phyloP scores from a whole-genome alignment of 2,888 invertebrate species.

The Julus scanicus region DNA sequence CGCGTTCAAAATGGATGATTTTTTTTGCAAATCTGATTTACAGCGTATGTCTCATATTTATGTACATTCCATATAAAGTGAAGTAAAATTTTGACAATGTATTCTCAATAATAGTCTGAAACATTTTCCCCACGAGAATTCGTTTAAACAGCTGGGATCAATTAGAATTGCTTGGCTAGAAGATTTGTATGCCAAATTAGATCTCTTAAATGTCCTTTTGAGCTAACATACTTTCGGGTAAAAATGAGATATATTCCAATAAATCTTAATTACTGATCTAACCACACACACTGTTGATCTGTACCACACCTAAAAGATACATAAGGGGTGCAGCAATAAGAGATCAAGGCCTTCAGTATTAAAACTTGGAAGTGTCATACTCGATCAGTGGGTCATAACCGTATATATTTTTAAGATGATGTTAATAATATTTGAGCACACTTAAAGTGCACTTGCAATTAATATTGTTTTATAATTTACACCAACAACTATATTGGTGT shows the following conservation, averaged over 20 bases:
- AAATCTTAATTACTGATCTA: conserved; percentile 7
- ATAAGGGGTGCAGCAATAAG: neutral
- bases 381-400: no score
- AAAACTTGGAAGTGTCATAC: neutral
- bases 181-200: neutral
- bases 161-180: no score
- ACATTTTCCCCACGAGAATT: no score
- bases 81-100: neutral
- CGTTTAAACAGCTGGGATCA: no score
- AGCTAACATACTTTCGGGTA: neutral
- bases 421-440: no score
- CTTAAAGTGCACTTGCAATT: no score
- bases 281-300: neutral
- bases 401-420: no score
- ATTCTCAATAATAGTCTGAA: neutral
- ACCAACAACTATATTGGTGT: no score
- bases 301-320: neutral
- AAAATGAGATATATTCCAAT: neutral
- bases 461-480: no score
- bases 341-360: neutral
- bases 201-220: neutral
- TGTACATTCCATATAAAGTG: no score
- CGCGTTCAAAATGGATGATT: neutral
- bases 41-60: neutral
- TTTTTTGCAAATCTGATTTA: no score